These are phyloP conservation scores for Sciaenops ocellatus DNA, from an alignment of 2,797 vertebrate species.

Conservation along the genomic window DNA sequence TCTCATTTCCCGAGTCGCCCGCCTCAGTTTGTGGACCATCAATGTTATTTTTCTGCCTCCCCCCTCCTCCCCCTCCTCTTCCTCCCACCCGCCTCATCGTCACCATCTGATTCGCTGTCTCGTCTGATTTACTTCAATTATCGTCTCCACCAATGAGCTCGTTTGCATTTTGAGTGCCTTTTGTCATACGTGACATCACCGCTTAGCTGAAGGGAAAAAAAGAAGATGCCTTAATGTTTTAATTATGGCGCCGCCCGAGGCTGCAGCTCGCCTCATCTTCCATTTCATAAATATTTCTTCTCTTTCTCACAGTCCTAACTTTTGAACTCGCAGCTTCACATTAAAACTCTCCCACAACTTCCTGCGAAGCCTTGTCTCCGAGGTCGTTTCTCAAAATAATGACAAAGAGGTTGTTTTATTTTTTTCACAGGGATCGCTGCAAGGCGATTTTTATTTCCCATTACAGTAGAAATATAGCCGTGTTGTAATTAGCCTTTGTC, in stretches of 20 bases:
- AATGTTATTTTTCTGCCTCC: constrained; percentile 62
- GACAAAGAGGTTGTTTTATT: constrained; percentile 29
- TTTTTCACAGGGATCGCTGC: constrained; percentile 20
- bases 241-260: constrained; percentile 20
- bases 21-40: constrained; percentile 60
- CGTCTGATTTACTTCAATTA: constrained; percentile 63
- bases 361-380: constrained; percentile 26
- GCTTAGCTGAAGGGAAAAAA: neutral
- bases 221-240: neutral
- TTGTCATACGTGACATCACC: constrained; percentile 62
- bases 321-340: neutral
- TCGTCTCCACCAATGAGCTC: constrained; percentile 44
- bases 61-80: neutral
- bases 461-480: constrained; percentile 67
- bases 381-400: constrained; percentile 66
- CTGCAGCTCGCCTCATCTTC: neutral
- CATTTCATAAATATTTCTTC: constrained; percentile 1
- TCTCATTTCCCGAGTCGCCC: constrained; percentile 73
- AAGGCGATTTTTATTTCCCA: constrained; percentile 65
- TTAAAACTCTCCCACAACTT: constrained; percentile 32
- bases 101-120: constrained; percentile 55
- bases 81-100: neutral
- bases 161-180: constrained; percentile 58
- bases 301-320: constrained; percentile 14
- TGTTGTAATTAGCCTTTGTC: constrained; percentile 76